Evolutionary conservation across 2,797 vertebrate species (phyloP).

Genomic region (Scleropages formosus): DNA sequence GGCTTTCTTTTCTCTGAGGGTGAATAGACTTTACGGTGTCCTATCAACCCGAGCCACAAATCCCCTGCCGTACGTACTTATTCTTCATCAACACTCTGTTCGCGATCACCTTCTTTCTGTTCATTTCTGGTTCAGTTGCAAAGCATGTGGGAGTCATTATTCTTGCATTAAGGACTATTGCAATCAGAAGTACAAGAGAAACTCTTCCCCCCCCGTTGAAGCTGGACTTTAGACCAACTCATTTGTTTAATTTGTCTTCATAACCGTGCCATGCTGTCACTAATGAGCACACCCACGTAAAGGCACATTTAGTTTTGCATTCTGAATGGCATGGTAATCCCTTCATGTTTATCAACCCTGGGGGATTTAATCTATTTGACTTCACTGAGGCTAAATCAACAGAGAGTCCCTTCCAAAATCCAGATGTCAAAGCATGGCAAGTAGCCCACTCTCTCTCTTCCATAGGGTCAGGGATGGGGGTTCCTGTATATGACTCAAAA

Average conservation of each 20-base stretch:
- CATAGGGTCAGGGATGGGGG: not conserved
- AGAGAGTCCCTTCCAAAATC: too few species aligned
- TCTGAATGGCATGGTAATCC: not conserved
- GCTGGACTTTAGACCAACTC: not conserved
- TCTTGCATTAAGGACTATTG: conserved; percentile 24
- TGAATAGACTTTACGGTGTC: too few species aligned
- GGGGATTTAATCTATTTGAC: not conserved
- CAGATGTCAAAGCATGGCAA: too few species aligned
- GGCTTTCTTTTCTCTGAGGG: not conserved
- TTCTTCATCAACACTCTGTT: not conserved
- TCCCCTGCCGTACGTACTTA: conserved; percentile 17
- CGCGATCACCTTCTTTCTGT: conserved; percentile 8
- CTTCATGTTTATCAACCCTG: conserved; percentile 3
- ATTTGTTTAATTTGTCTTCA: conserved; percentile 7
- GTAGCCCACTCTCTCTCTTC: too few species aligned
- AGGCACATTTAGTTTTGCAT: not conserved
- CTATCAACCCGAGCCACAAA: too few species aligned
- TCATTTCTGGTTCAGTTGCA: conserved; percentile 14
- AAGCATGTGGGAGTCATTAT: conserved; percentile 31
- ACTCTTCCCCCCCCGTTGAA: conserved; percentile 8
- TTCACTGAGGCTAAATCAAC: not conserved
- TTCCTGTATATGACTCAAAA: conserved; percentile 8
- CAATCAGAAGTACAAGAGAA: conserved; percentile 18
- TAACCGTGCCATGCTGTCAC: conserved; percentile 17
- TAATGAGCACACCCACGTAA: not conserved